Conservation (phyloP, 2,797 vertebrate species). For the Fringilla coelebs region DNA sequence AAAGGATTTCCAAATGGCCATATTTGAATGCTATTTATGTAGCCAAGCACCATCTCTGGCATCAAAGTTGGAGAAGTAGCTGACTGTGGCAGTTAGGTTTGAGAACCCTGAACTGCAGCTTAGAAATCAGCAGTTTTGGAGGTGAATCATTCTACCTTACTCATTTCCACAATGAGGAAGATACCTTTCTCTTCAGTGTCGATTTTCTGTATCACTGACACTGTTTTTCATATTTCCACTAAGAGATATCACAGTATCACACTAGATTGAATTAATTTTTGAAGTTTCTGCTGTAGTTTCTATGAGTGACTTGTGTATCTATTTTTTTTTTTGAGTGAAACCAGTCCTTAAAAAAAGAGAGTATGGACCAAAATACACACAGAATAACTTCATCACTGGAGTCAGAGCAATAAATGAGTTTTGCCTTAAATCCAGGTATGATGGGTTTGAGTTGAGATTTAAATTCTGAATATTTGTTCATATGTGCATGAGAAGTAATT, state of each 20-base stretch:
- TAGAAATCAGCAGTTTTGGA: neutral
- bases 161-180: neutral
- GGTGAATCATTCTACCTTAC: neutral
- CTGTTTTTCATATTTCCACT: neutral
- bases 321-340: slow-evolving; percentile 80
- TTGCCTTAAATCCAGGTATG: slow-evolving; percentile 96
- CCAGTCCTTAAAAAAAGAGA: slow-evolving; percentile 97
- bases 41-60: neutral
- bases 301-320: neutral
- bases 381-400: slow-evolving; percentile 99
- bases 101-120: neutral
- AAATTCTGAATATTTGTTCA: neutral
- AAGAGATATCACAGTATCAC: neutral
- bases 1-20: neutral
- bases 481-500: neutral
- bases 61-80: neutral
- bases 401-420: slow-evolving; percentile 99
- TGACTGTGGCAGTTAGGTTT: neutral
- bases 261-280: neutral
- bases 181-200: neutral
- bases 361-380: slow-evolving; percentile 93
- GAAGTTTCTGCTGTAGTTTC: neutral
- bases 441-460: neutral
- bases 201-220: neutral
- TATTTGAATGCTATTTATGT: neutral